Evolutionary conservation across 2,113 vertebrate species (phyloP), one percentile per base, ranked within the genome.

Genomic region (Procavia capensis): DNA sequence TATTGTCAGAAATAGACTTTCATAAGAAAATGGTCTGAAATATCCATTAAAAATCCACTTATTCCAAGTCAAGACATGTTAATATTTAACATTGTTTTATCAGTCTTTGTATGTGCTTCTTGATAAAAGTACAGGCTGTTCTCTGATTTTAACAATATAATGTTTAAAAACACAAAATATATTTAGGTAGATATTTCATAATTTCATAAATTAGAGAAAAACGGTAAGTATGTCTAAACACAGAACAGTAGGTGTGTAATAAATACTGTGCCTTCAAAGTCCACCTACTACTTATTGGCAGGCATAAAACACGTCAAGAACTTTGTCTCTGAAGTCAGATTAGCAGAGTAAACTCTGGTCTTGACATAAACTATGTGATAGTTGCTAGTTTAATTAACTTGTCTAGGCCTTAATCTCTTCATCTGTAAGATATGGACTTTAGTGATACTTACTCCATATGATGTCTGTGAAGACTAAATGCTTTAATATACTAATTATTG

Each of bases 1-100:
- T 64, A 88, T 54, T 82, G 3, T 59, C 70, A 63, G 16, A 27
- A 75, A 61, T 50, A 7, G 19, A 29, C 27, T 86, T 39, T 64
- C 36, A 61, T 31, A 76, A 82, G 31, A 82, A 89, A 90, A n/a
- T 78, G 86, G 86, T 66, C 22, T 79, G 5, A 90, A 90, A 64
- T 66, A 10, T 36, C 64, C 57, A 95, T 61, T 50, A 91, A 54
- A 96, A 75, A 85, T 75, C 2, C 2, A 61, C 54, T 66, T 88
- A 79, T 88, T 66, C 24, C 27, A 91, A 91, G 11, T 85, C 16
- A 78, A 16, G 17, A 59, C 59, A 66, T 57, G 22, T 63, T 75
- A 94, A 45, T 78, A 88, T n/a, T 45, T 80, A 88, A 20, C 45
- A 84, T 0, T 85, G 7, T 22, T 82, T 88, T 64, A 80, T 66